Base-by-base conservation (phyloP, 2,113 vertebrate genomes). In the Pachycephala philippinensis region DNA sequence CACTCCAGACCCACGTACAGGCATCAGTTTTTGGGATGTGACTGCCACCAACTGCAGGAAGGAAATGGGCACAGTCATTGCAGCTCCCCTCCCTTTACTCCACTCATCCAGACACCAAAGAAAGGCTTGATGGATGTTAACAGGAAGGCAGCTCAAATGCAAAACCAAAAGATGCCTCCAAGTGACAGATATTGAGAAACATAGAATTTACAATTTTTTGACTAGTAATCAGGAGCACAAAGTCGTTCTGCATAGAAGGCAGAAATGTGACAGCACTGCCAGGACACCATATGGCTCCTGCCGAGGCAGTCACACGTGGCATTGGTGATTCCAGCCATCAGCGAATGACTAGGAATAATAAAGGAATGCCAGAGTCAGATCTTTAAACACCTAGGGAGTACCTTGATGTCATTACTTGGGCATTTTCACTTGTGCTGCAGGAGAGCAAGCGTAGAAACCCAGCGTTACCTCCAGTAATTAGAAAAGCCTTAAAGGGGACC, bases 1-100 rank as follows among this genome's bases (percentile, higher is more conserved):
- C 19, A 18, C n/a, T 82, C 63, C 79, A 24, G 50, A 69, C 30
- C 82, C 82, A 77, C 8, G 3, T 9, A 33, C 2, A 6, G 17
- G 30, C 53, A 26, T 9, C 60, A 45, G 63, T 65, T 61, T 71
- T 4, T 70, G 79, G 81, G 87, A 45, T 52, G 79, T 74, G 94
- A 87, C 70, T 96, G 93, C 95, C 94, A 83, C 75, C 94, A 79
- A 80, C 89, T 74, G 72, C 54, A 42, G 76, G 42, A 84, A n/a
- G 85, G 70, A 84, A 87, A 91, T 4, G 9, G 45, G 61, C 89
- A 61, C 39, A 56, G 79, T 24, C 9, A 4, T 6, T 75, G 75
- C 59, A 68, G 12, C 30, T 61, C 63, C 37, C 39, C 15, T 60
- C 61, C 53, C 60, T 39, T 42, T 14, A 44, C 15, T 80, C 56